These are phyloP conservation scores for Actinia equina DNA, from an alignment of 64 coral and sea anemone species.

Conservation along the genomic window DNA sequence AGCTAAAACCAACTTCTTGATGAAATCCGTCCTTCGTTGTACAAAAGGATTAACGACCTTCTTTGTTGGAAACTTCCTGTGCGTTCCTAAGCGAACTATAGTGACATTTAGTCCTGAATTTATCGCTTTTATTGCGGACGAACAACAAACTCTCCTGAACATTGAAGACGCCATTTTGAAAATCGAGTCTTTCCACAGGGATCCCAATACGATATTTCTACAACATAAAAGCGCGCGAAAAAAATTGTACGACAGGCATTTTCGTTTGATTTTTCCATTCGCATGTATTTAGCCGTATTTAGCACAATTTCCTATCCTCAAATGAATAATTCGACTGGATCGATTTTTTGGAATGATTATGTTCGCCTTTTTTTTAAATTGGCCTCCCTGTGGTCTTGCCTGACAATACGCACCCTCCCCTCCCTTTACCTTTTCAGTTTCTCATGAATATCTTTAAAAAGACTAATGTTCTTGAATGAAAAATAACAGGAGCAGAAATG, in stretches of 20 bases:
- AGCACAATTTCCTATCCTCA: too few species aligned
- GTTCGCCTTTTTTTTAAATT: too few species aligned
- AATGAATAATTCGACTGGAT: too few species aligned
- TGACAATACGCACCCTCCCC: not conserved
- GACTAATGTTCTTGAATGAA: too few species aligned
- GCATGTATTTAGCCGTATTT: too few species aligned
- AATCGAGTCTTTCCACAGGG: not conserved
- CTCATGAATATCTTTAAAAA: too few species aligned
- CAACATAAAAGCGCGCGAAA: too few species aligned
- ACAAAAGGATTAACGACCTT: conserved; percentile 78
- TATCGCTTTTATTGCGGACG: conserved; percentile 31
- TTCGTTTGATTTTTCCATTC: too few species aligned
- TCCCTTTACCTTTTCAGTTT: not conserved
- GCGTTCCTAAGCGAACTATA: conserved; percentile 66
- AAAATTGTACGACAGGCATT: too few species aligned
- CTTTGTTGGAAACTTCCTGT: conserved; percentile 85
- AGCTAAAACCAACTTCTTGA: conserved; percentile 83
- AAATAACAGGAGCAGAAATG: too few species aligned
- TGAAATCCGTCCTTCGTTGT: conserved; percentile 82
- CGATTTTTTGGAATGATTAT: too few species aligned
- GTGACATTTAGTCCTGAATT: conserved; percentile 55
- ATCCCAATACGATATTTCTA: not conserved
- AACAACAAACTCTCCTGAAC: conserved; percentile 23
- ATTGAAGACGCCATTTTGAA: conserved; percentile 68
- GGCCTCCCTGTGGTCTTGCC: too few species aligned